These are phyloP conservation scores for Artibeus lituratus DNA, from an alignment of 2,797 vertebrate genomes.

Conservation along the genomic window DNA sequence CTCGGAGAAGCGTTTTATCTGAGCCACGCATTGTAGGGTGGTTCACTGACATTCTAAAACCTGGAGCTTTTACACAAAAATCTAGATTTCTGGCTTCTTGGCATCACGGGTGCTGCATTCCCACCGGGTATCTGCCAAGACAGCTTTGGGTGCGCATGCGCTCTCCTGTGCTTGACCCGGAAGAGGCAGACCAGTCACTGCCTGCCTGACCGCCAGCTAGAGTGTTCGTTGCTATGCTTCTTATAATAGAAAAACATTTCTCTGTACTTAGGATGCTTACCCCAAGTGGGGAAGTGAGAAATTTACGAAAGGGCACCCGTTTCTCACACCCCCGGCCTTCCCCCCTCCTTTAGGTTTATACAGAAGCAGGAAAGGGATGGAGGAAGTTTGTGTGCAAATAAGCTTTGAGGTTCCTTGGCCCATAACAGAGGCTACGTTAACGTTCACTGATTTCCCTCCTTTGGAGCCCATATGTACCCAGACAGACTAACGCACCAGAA, in stretches of 20 bases:
- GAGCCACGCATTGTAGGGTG: no score
- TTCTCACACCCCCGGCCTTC: not conserved
- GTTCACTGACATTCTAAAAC: not conserved
- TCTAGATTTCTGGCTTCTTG: not conserved
- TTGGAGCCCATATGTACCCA: not conserved
- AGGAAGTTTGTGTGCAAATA: not conserved
- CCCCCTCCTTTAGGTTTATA: not conserved
- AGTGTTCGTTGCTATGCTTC: not conserved
- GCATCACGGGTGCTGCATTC: not conserved
- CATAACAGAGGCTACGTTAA: not conserved
- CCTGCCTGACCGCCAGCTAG: not conserved
- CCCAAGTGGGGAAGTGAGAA: not conserved
- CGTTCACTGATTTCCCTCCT: not conserved
- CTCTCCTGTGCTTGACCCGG: not conserved
- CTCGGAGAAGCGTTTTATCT: rapidly evolving
- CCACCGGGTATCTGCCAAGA: not conserved
- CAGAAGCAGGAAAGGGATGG: not conserved
- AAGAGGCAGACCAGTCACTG: no score
- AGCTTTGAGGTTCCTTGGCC: not conserved
- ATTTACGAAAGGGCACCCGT: not conserved
- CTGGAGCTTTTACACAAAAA: not conserved
- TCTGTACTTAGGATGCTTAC: not conserved
- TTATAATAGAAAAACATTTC: not conserved
- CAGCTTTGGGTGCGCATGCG: no score
- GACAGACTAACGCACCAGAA: not conserved